phyloP scores from a whole-genome alignment of 2,113 vertebrate genomes.

The Nothoprocta perdicaria region DNA sequence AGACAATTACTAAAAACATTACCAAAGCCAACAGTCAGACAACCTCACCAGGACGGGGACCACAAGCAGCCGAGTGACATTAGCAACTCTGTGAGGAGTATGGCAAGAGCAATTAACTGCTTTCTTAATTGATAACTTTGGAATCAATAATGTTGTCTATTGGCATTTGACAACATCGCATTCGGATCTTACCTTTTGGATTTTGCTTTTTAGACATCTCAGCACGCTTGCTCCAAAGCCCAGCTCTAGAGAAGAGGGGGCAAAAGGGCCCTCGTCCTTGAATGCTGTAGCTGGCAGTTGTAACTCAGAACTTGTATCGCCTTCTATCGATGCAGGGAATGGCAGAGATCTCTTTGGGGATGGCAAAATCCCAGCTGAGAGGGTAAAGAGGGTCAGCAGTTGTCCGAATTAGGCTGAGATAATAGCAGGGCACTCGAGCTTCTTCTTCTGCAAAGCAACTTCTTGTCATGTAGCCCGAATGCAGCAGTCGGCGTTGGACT shows the following conservation, averaged over 20 bases:
- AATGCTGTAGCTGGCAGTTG: neutral
- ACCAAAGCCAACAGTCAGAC: neutral
- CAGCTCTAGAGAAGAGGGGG: neutral
- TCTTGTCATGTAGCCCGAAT: conserved; percentile 43
- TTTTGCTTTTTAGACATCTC: conserved; percentile 79
- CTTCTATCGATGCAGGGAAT: neutral
- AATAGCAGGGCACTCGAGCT: neutral
- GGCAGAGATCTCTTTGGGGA: neutral
- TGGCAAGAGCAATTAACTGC: neutral
- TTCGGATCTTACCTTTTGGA: conserved; percentile 73
- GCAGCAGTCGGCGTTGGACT: neutral
- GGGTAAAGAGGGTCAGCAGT: neutral
- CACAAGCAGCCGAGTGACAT: neutral
- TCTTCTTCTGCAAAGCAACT: conserved; percentile 25
- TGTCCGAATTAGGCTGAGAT: conserved; percentile 28
- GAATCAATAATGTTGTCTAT: neutral
- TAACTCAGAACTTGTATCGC: neutral
- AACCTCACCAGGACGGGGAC: neutral
- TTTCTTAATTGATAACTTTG: neutral
- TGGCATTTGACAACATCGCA: neutral
- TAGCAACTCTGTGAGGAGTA: neutral
- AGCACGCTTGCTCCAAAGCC: neutral
- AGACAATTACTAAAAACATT: neutral
- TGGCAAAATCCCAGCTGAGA: conserved; percentile 32
- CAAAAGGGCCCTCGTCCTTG: conserved; percentile 10